Evolutionary conservation across 1,140 invertebrate species (phyloP).

Genomic region (Limonius californicus): DNA sequence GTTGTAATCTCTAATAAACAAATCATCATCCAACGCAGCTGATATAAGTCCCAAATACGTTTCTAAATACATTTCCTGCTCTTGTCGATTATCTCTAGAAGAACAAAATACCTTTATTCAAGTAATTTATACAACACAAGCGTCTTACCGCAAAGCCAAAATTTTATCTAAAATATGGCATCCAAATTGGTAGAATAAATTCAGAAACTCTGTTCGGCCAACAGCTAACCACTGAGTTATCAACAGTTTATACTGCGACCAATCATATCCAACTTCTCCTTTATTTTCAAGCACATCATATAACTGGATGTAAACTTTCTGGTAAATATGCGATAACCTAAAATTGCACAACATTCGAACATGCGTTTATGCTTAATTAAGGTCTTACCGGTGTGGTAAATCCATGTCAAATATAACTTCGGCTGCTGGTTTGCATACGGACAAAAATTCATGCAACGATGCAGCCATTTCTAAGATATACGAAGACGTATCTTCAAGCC

Average conservation of each 20-base stretch:
- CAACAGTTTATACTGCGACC: no score
- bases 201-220: conserved; percentile 35
- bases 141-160: conserved; percentile 36
- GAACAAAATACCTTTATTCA: no score
- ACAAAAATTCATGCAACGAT: conserved; percentile 32
- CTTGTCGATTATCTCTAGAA: background rate
- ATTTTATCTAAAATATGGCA: conserved; percentile 37
- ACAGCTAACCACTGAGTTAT: background rate
- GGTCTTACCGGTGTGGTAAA: conserved; percentile 35
- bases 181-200: conserved; percentile 36
- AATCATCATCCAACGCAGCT: conserved; percentile 59
- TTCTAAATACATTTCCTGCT: conserved; percentile 51
- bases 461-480: conserved; percentile 33
- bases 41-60: conserved; percentile 59
- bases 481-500: conserved; percentile 39
- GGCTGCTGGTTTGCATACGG: conserved; percentile 29
- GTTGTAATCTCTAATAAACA: conserved; percentile 70
- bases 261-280: background rate
- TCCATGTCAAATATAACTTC: conserved; percentile 28
- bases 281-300: conserved; percentile 34
- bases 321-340: conserved; percentile 38
- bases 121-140: no score
- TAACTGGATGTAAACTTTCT: conserved; percentile 32
- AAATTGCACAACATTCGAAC: no score
- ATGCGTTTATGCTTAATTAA: no score